Percentiles rank a stretch among this genome's conserved stretches.
Evolutionary conservation across 1,140 invertebrate species (phyloP).

Genomic region (Elymnias hypermnestra): DNA sequence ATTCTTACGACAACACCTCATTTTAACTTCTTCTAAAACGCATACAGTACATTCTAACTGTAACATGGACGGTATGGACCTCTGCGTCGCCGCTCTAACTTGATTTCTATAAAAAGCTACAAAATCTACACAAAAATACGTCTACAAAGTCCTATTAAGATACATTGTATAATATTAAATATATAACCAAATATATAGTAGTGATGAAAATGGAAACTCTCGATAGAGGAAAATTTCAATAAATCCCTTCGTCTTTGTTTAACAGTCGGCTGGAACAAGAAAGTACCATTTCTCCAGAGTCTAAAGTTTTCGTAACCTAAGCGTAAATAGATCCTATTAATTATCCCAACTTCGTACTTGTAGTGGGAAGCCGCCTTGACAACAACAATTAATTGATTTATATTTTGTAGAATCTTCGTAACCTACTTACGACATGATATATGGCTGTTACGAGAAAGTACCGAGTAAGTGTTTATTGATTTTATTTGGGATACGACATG

Average conservation of each 20-base stretch:
- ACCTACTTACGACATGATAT: constrained; percentile 20
- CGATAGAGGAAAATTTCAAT: not conserved
- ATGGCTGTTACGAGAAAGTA: constrained; percentile 17
- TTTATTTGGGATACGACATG: constrained; percentile 3
- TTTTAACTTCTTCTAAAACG: too few species aligned
- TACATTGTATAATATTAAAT: too few species aligned
- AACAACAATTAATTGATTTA: constrained; percentile 18
- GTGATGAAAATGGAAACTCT: too few species aligned
- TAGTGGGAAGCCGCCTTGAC: constrained; percentile 1
- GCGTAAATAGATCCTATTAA: not conserved
- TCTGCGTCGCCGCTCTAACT: too few species aligned
- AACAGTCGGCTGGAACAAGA: not conserved
- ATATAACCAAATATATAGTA: too few species aligned
- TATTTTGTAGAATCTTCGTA: constrained; percentile 10
- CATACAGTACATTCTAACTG: too few species aligned
- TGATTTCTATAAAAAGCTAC: too few species aligned
- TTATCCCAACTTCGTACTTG: not conserved
- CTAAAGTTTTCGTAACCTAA: not conserved
- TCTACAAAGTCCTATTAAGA: too few species aligned
- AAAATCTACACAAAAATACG: too few species aligned
- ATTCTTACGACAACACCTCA: too few species aligned
- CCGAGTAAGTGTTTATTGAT: constrained; percentile 18
- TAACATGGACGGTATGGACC: too few species aligned
- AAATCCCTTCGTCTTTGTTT: not conserved
- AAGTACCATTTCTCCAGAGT: not conserved